These are phyloP conservation scores for Bicyclus anynana DNA, from an alignment of 1,140 invertebrate genomes.

Conservation along the genomic window DNA sequence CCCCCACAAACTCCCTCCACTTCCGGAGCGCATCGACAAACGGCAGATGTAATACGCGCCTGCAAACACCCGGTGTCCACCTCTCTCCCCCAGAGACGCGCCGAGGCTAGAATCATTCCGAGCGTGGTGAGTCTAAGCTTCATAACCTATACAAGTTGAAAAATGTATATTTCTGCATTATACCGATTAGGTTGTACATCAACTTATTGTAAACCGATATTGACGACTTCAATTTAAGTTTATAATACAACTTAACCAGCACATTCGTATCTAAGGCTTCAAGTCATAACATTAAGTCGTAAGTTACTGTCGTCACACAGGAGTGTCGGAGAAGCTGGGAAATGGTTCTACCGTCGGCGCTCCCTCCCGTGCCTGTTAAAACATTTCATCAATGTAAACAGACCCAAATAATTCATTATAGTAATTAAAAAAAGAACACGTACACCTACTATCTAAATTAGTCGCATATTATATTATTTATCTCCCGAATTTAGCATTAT, in stretches of 20 bases:
- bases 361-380: constrained; percentile 42
- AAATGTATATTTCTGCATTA: background rate
- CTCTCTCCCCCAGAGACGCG: background rate
- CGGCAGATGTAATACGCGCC: constrained; percentile 38
- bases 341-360: constrained; percentile 16
- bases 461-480: constrained; percentile 37
- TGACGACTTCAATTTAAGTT: background rate
- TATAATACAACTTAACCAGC: background rate
- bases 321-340: background rate
- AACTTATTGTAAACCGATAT: no score
- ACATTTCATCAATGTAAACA: constrained; percentile 43
- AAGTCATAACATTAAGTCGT: background rate
- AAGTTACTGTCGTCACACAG: background rate
- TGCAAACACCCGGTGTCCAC: constrained; percentile 61
- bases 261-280: background rate
- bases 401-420: constrained; percentile 44
- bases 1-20: background rate
- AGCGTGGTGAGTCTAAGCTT: background rate
- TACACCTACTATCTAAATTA: constrained; percentile 69
- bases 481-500: background rate
- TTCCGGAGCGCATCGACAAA: constrained; percentile 7
- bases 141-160: background rate
- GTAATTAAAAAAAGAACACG: constrained; percentile 60
- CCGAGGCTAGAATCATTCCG: background rate
- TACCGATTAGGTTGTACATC: no score